Base-by-base conservation (phyloP, 2,888 invertebrate genomes). In the Cataglyphis albicans region DNA sequence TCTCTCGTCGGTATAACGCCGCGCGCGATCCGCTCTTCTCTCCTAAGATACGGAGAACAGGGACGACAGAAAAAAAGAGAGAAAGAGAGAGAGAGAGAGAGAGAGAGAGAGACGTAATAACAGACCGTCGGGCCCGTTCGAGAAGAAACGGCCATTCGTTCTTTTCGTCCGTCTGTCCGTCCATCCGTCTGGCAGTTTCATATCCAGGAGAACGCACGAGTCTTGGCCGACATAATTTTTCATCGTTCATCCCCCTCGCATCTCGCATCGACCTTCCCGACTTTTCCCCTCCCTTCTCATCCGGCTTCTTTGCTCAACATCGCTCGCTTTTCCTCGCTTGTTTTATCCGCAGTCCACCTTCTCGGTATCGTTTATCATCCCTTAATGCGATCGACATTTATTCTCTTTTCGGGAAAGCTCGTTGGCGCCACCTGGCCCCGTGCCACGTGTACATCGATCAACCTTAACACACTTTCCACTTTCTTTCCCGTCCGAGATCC, bases 41-140 rank as follows among this genome's bases (percentile, higher is more conserved):
- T 87, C 87, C 90, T 86, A 86, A 89, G 90, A 89, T 89, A 88
- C 88, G 76, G 84, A 85, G 88, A 87, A 88, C 81, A 29, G 38
- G 67, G 44, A 41, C 44, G 72, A 61, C 68, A 63, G 64, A 52
- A 52, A 76, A 76, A 85, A 57, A 86, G 78, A 84, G 83, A 75
- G 68, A 63, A 73, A 87, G 83, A 84, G 64, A 48, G 63, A 80
- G 80, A 29, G 61, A 87, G 87, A 89, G 88, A 91, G 89, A 88
- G 84, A 89, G 84, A 88, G 70, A 73, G 72, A 88, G 84, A 89
- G 84, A 88, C 91, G 92, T 94, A 94, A 94, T 94, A 94, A 94
- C 94, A 94, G 93, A 94, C 93, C 92, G 91, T 92, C 82, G 82
- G 25, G 91, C 89, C 89, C 90, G 90, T 87, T 91, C 89, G 87